Evolutionary conservation across 30 jellyfish, hydroid and myxozoan genomes (phyloP).

Genomic region (Chironex yamaguchii): DNA sequence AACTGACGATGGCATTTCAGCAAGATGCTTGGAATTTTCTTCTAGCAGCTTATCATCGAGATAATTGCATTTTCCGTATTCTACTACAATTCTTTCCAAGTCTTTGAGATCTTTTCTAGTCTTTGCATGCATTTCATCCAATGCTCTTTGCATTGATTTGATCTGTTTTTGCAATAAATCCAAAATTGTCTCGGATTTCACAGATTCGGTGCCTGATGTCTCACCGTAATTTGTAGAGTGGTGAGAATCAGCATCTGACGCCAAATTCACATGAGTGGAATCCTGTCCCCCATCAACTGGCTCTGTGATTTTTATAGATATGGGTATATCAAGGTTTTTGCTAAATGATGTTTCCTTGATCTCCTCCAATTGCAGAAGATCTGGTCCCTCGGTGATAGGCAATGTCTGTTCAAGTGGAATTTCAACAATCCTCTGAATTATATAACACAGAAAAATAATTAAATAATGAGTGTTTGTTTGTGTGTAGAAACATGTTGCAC

Average conservation of each 20-base stretch:
- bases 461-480: no score
- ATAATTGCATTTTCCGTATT: slow-evolving; percentile 11
- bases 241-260: not conserved
- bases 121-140: slow-evolving; percentile 75
- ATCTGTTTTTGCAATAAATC: slow-evolving; percentile 65
- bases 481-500: no score
- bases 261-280: not conserved
- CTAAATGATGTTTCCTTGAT: not conserved
- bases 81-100: slow-evolving; percentile 60
- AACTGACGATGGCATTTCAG: not conserved
- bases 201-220: not conserved
- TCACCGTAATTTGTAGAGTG: not conserved
- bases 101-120: slow-evolving; percentile 72
- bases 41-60: not conserved
- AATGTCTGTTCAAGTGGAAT: no score
- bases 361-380: not conserved
- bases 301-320: not conserved
- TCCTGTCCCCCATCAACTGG: not conserved
- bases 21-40: not conserved
- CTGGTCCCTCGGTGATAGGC: no score
- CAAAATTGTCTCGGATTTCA: slow-evolving; percentile 40
- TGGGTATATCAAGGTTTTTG: not conserved
- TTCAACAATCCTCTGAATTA: no score
- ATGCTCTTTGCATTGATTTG: slow-evolving; percentile 49
- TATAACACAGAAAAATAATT: no score